Percentiles rank a stretch among this genome's conserved stretches.
Evolutionary conservation across 2,113 vertebrate species (phyloP).

Genomic region (Aptenodytes patagonicus): DNA sequence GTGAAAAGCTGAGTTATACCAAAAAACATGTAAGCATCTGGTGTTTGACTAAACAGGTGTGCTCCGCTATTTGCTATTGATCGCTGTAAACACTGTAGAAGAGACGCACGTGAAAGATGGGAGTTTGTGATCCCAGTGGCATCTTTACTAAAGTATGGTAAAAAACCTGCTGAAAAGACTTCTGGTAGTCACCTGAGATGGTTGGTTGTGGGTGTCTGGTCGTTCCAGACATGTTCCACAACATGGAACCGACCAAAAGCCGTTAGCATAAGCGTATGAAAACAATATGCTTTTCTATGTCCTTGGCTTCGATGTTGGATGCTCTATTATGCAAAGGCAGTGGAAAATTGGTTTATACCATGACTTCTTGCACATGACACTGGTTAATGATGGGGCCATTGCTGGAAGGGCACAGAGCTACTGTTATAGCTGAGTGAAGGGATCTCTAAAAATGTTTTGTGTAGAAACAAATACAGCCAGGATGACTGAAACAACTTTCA

Average conservation of each 20-base stretch:
- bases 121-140: not conserved
- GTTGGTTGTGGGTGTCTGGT: not conserved
- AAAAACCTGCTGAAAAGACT: not conserved
- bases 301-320: not conserved
- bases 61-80: not conserved
- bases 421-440: not conserved
- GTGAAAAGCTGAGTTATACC: not conserved
- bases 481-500: not conserved
- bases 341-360: not conserved
- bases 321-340: not conserved
- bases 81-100: fast-evolving
- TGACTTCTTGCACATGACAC: not conserved
- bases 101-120: not conserved
- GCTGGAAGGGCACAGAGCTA: not conserved
- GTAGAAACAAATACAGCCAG: not conserved
- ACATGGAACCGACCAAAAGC: not conserved
- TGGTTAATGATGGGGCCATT: not conserved
- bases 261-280: not conserved
- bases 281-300: not conserved
- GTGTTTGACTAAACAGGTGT: not conserved
- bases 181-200: not conserved
- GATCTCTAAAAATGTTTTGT: not conserved
- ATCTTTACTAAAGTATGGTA: not conserved
- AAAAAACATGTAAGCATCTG: not conserved
- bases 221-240: not conserved